Conservation (phyloP, 2,113 vertebrate species). For the Macquaria ambigua region DNA sequence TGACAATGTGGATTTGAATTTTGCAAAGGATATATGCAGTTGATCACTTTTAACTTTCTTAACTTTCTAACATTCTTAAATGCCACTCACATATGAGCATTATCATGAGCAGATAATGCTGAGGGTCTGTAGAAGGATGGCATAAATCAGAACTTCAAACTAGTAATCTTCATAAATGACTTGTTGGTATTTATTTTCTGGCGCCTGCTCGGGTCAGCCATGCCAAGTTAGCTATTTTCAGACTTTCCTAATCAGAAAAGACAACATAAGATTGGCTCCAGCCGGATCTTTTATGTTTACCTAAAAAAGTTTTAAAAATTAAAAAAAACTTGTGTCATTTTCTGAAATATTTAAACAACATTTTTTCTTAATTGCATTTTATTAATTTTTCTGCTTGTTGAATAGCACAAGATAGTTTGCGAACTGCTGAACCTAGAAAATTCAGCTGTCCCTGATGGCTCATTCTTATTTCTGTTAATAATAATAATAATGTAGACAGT, state of each 20-base stretch:
- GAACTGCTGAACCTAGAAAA: neutral
- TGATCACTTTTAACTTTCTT: neutral
- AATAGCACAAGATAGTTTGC: neutral
- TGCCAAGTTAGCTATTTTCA: neutral
- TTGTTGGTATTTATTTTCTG: no score
- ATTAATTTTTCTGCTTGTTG: neutral
- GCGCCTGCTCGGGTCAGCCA: no score
- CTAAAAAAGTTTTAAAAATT: neutral
- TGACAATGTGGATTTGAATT: no score
- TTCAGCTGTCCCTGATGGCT: neutral
- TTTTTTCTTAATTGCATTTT: neutral
- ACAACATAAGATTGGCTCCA: neutral
- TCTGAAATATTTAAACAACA: neutral
- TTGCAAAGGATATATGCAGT: no score
- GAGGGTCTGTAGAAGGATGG: neutral
- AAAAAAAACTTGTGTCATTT: neutral
- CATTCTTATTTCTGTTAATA: slow-evolving; percentile 23
- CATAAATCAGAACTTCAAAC: no score
- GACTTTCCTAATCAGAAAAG: neutral
- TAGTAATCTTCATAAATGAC: no score
- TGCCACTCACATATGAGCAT: no score
- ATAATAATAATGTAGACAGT: slow-evolving; percentile 16
- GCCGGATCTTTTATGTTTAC: neutral
- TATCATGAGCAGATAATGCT: neutral
- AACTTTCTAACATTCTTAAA: no score